A percentile compares a stretch with the other conserved stretches of the same genome.
These are phyloP conservation scores for Sogatella furcifera DNA, from an alignment of 1,140 invertebrate species.

Conservation along the genomic window DNA sequence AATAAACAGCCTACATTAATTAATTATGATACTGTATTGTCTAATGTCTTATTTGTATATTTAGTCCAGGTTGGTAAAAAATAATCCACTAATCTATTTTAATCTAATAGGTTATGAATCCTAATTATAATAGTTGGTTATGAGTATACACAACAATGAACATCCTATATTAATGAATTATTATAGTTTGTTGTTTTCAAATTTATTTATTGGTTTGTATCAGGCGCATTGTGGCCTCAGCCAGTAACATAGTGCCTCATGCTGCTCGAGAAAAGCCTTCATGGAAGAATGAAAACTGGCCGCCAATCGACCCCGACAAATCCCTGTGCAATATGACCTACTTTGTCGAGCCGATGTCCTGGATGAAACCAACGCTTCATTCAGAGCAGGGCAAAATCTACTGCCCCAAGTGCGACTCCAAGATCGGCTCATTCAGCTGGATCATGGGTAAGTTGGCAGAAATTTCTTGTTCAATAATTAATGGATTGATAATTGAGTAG, in stretches of 20 bases:
- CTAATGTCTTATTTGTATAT: no score
- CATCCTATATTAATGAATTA: no score
- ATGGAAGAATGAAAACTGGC: constrained; percentile 33
- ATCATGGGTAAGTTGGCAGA: constrained; percentile 46
- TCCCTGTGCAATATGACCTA: constrained; percentile 51
- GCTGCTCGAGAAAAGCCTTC: constrained; percentile 38
- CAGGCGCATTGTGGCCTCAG: constrained; percentile 58
- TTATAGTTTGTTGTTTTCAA: no score
- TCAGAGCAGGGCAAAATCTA: constrained; percentile 64
- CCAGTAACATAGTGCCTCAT: constrained; percentile 64
- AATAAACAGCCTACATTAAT: no score
- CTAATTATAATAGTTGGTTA: no score
- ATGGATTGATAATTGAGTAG: not conserved
- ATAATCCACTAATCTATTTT: no score
- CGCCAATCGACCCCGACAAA: constrained; percentile 15
- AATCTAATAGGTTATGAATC: no score
- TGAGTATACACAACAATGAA: no score
- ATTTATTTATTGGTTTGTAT: constrained; percentile 8
- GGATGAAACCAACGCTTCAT: constrained; percentile 63
- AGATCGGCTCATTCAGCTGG: constrained; percentile 77
- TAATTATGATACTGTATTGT: no score
- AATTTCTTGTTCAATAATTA: not conserved
- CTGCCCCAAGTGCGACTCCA: constrained; percentile 69
- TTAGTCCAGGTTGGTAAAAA: no score
- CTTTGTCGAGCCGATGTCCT: constrained; percentile 69